Percentiles rank a stretch among this genome's conserved stretches.
phyloP scores from a whole-genome alignment of 2,113 vertebrate genomes.

The Genyomyrus donnyi region DNA sequence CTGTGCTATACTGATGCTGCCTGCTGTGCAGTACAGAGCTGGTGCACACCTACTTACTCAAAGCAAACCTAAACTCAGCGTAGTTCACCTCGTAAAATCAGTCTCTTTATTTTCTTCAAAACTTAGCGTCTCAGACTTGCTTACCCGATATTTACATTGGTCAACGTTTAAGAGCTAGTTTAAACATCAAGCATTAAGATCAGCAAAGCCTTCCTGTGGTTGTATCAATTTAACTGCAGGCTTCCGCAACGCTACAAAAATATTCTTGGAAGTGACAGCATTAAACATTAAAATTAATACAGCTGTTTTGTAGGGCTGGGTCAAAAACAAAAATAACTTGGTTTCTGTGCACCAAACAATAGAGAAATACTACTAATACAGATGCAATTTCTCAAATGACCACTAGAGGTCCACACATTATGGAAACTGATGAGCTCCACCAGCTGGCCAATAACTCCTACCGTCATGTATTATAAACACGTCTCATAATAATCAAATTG shows the following conservation, averaged over 20 bases:
- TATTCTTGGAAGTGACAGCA: conserved; percentile 11
- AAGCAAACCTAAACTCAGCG: conserved; percentile 2
- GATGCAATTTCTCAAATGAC: background rate
- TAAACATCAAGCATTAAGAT: conserved; percentile 29
- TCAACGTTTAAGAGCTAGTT: conserved; percentile 26
- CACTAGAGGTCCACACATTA: conserved; percentile 20
- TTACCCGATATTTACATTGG: conserved; percentile 30
- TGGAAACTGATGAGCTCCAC: background rate
- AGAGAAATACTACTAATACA: background rate
- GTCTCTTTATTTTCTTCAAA: conserved; percentile 34
- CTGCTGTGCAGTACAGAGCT: background rate
- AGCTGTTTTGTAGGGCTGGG: background rate
- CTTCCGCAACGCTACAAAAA: background rate
- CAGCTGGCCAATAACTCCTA: background rate
- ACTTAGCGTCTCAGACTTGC: conserved; percentile 40
- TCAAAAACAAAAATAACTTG: background rate
- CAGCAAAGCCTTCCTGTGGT: conserved; percentile 4
- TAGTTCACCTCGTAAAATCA: background rate
- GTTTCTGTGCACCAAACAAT: background rate
- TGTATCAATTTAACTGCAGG: conserved; percentile 7
- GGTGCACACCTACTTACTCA: background rate
- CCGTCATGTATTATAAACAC: background rate
- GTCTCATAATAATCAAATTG: background rate
- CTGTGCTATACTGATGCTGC: background rate
- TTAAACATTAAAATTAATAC: background rate